phyloP scores from a whole-genome alignment of 2,888 invertebrate species.

The Agrotis ipsilon region DNA sequence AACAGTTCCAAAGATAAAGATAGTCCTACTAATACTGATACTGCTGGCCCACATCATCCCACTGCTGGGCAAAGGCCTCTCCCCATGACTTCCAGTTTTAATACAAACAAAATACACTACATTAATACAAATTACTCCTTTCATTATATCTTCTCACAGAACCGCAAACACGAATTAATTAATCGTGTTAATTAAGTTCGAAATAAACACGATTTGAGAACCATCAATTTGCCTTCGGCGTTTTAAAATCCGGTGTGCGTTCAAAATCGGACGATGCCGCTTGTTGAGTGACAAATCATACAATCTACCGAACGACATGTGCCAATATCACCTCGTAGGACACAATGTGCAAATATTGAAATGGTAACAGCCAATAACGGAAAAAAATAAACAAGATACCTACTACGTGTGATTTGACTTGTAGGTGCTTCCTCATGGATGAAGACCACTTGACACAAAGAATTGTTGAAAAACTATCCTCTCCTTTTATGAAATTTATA shows the following conservation, averaged over 20 bases:
- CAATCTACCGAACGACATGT: background rate
- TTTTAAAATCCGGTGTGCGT: background rate
- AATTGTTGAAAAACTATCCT: background rate
- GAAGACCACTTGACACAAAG: background rate
- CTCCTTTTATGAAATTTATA: slow-evolving; percentile 1
- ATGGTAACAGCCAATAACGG: slow-evolving; percentile 34
- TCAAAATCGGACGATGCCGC: background rate
- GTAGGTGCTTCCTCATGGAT: background rate
- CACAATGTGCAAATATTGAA: slow-evolving; percentile 33
- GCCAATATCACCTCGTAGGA: background rate
- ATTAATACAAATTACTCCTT: too few species aligned
- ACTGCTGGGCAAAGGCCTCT: too few species aligned
- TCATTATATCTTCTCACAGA: too few species aligned
- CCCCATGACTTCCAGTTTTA: too few species aligned
- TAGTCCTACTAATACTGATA: too few species aligned
- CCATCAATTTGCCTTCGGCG: background rate
- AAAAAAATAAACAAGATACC: slow-evolving; percentile 6
- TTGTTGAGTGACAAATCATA: slow-evolving; percentile 1
- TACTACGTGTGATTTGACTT: slow-evolving; percentile 9
- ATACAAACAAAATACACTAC: too few species aligned
- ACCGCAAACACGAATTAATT: too few species aligned
- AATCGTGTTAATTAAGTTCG: background rate
- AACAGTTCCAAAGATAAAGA: too few species aligned
- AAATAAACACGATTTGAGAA: background rate
- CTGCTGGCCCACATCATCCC: too few species aligned